Percentiles rank a stretch among this genome's conserved stretches.
phyloP scores from a whole-genome alignment of 2,797 vertebrate genomes.

The Macropodus opercularis region DNA sequence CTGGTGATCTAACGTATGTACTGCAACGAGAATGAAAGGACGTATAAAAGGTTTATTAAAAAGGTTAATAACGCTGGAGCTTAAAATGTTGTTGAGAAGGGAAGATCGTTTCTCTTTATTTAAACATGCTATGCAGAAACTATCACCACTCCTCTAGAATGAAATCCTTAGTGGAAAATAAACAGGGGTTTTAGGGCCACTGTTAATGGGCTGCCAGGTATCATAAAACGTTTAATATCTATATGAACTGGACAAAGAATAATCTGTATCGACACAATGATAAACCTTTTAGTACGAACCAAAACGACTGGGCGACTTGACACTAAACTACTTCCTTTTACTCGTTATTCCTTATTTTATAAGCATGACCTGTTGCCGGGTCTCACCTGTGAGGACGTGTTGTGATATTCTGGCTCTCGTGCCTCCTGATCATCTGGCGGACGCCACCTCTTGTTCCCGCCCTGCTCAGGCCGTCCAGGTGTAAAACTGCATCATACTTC shows the following conservation, averaged over 20 bases:
- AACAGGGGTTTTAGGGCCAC: no score
- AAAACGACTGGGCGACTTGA: neutral
- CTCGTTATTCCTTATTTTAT: no score
- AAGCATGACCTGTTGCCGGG: no score
- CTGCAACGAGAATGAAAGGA: constrained; percentile 13
- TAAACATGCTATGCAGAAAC: neutral
- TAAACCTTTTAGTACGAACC: neutral
- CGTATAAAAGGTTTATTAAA: no score
- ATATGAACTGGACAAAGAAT: no score
- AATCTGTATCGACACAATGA: neutral
- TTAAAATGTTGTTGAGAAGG: no score
- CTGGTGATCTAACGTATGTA: constrained; percentile 52
- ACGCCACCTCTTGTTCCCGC: constrained; percentile 20
- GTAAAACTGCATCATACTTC: constrained; percentile 47
- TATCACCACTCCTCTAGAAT: no score
- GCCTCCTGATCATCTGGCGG: constrained; percentile 59
- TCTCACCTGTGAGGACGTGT: constrained; percentile 67
- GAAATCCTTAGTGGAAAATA: no score
- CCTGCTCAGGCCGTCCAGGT: constrained; percentile 40
- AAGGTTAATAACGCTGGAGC: no score
- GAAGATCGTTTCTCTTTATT: neutral
- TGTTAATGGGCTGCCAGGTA: no score
- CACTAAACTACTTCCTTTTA: no score
- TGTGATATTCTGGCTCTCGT: constrained; percentile 54
- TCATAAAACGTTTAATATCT: no score